A percentile compares a stretch with the other conserved stretches of the same genome.
These are phyloP conservation scores for Smutsia temminckii DNA, from an alignment of 2,797 vertebrate genomes.

Conservation along the genomic window DNA sequence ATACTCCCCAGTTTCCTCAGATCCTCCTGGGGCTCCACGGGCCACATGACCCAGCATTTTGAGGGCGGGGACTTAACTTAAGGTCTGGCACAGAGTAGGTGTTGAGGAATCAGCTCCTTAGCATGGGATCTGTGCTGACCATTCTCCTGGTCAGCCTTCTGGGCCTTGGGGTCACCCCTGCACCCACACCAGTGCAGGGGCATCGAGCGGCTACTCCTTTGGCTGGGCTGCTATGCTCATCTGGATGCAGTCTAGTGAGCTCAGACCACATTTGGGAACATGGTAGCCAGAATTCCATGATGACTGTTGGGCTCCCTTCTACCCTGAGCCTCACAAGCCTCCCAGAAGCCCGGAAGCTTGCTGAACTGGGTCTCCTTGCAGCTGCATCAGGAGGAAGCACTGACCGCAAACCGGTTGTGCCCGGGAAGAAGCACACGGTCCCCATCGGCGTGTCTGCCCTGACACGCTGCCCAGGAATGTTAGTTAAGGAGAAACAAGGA, in stretches of 20 bases:
- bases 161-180: background rate
- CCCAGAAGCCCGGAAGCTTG: background rate
- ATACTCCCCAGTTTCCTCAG: background rate
- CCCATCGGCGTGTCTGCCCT: background rate
- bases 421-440: background rate
- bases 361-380: slow-evolving; percentile 27
- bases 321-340: background rate
- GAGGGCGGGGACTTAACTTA: background rate
- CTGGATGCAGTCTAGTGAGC: background rate
- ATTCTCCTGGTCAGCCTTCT: background rate
- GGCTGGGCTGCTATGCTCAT: background rate
- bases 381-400: background rate
- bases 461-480: background rate
- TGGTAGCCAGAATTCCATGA: background rate
- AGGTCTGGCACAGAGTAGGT: background rate
- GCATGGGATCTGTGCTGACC: background rate
- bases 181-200: background rate
- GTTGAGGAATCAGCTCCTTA: slow-evolving; percentile 6
- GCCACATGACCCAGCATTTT: background rate
- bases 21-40: background rate
- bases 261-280: background rate
- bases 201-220: background rate
- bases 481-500: background rate
- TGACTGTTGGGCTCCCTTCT: background rate
- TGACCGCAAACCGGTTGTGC: background rate